A percentile compares a stretch with the other conserved stretches of the same genome.
Evolutionary conservation across 2,113 vertebrate genomes (phyloP).

Genomic region (Excalfactoria chinensis): DNA sequence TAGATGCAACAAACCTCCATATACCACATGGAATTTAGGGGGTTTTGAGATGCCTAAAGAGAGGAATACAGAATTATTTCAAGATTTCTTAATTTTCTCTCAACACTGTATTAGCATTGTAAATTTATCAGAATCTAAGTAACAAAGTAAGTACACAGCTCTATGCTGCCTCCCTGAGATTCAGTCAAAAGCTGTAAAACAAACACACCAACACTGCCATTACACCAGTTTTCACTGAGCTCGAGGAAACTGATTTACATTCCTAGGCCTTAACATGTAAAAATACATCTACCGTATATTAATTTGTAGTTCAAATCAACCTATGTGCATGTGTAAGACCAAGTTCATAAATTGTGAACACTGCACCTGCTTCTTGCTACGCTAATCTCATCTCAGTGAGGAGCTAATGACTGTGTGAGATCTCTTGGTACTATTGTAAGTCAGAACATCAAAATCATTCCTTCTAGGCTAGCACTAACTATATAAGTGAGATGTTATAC

Average conservation of each 20-base stretch:
- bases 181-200: background rate
- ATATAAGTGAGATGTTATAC: background rate
- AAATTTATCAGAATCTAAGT: background rate
- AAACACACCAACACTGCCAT: background rate
- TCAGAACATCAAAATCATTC: background rate
- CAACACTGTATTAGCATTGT: background rate
- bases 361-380: background rate
- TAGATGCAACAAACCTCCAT: constrained; percentile 84
- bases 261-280: background rate
- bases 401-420: background rate
- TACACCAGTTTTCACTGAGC: background rate
- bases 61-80: constrained; percentile 81
- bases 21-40: constrained; percentile 86
- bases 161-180: constrained; percentile 72
- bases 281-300: background rate
- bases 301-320: background rate
- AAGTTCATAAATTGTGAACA: background rate
- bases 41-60: constrained; percentile 81
- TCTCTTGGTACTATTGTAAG: background rate
- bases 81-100: constrained; percentile 20
- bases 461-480: background rate
- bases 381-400: background rate
- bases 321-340: background rate
- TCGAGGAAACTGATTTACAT: background rate
- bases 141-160: constrained; percentile 13